Conservation (phyloP, 2,888 invertebrate genomes). For the Epirrhoe tristata region DNA sequence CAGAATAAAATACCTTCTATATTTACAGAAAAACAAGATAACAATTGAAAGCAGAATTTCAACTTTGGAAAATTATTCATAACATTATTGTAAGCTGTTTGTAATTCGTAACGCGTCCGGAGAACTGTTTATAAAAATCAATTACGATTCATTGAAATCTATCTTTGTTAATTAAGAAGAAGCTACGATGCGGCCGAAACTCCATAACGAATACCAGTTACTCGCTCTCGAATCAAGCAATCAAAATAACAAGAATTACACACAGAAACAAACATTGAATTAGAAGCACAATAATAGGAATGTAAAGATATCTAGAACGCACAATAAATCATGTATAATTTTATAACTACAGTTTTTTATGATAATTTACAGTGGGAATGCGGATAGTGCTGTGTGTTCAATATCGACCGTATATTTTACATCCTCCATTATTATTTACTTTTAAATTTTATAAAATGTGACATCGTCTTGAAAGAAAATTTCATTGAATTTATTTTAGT, state of each 20-base stretch:
- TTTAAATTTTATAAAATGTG: background rate
- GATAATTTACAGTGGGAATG: constrained; percentile 55
- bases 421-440: background rate
- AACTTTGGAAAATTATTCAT: constrained; percentile 2
- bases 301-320: constrained; percentile 20
- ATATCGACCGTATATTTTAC: background rate
- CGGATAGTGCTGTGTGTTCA: constrained; percentile 51
- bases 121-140: constrained; percentile 49
- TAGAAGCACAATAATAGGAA: constrained; percentile 22
- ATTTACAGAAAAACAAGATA: background rate
- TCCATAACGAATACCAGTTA: constrained; percentile 55
- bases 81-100: background rate
- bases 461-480: constrained; percentile 7
- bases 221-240: constrained; percentile 39
- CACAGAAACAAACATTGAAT: constrained; percentile 29
- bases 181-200: constrained; percentile 43
- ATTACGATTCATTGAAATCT: constrained; percentile 61
- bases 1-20: constrained; percentile 12
- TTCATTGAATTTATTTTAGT: constrained; percentile 12
- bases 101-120: background rate
- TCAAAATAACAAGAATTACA: constrained; percentile 34
- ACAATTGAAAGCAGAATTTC: constrained; percentile 5
- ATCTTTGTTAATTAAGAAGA: constrained; percentile 56
- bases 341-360: constrained; percentile 44
- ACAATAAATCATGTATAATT: constrained; percentile 30